These are phyloP conservation scores for Clanis bilineata DNA, from an alignment of 2,888 invertebrate species.

Conservation along the genomic window DNA sequence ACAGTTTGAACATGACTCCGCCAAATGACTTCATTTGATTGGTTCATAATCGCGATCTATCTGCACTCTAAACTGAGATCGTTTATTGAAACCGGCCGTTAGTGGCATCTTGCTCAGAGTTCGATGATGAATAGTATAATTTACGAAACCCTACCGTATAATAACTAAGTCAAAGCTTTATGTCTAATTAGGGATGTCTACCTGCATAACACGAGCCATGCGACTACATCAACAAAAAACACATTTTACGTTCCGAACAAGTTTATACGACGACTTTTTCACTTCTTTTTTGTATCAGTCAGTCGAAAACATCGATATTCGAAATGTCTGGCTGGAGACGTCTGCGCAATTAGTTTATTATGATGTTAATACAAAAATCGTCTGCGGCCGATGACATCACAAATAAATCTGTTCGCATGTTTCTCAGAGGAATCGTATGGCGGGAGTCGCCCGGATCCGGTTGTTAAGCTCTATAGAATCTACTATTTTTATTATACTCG, in stretches of 20 bases:
- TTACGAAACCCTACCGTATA: constrained; percentile 1
- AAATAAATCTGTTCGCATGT: constrained; percentile 63
- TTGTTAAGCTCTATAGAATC: constrained; percentile 68
- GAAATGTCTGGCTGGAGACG: constrained; percentile 21
- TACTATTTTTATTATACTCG: constrained; percentile 72
- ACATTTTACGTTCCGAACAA: constrained; percentile 35
- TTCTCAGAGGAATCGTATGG: constrained; percentile 43
- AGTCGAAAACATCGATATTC: constrained; percentile 3
- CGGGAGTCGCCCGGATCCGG: constrained; percentile 74
- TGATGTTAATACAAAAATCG: constrained; percentile 18
- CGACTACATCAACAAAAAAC: constrained; percentile 28
- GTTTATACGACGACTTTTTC: constrained; percentile 24
- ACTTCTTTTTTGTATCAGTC: neutral
- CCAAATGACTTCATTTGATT: too few species aligned
- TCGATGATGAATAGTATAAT: neutral
- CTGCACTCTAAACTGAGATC: too few species aligned
- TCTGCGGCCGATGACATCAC: constrained; percentile 71
- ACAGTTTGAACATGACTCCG: too few species aligned
- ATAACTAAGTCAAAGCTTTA: constrained; percentile 15
- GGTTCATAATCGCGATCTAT: too few species aligned
- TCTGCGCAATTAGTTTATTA: constrained; percentile 9
- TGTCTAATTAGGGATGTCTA: constrained; percentile 29
- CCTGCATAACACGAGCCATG: constrained; percentile 40
- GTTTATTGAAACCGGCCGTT: too few species aligned
- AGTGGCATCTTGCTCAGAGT: neutral